phyloP scores from a whole-genome alignment of 2,888 invertebrate genomes.

The Perdita meconis region DNA sequence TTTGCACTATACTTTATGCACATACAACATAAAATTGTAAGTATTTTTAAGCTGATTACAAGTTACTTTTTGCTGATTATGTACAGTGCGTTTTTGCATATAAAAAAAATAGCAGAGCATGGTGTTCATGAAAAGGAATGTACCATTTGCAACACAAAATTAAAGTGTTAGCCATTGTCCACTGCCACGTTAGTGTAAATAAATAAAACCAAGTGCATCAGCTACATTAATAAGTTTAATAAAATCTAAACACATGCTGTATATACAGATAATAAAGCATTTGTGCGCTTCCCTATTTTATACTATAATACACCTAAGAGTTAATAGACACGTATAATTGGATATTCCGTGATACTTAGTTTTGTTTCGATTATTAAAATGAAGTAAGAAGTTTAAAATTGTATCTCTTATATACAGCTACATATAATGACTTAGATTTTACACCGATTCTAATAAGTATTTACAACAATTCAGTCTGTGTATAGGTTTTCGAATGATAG shows the following conservation, averaged over 20 bases:
- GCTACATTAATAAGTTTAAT: conserved; percentile 77
- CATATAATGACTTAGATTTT: conserved; percentile 51
- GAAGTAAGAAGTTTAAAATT: conserved; percentile 34
- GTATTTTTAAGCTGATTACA: conserved; percentile 44
- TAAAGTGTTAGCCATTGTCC: conserved; percentile 44
- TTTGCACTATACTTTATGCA: conserved; percentile 2
- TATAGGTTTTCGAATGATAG: conserved; percentile 53
- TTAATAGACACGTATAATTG: conserved; percentile 25
- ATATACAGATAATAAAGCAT: conserved; percentile 74
- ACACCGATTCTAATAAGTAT: conserved; percentile 53
- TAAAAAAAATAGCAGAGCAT: conserved; percentile 26
- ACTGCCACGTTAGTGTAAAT: conserved; percentile 73
- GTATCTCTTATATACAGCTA: conserved; percentile 57
- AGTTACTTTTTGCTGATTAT: not conserved
- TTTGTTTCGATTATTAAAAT: conserved; percentile 28
- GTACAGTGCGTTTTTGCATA: conserved; percentile 2
- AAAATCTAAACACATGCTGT: conserved; percentile 76
- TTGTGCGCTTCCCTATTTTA: conserved; percentile 59
- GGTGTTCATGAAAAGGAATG: conserved; percentile 2
- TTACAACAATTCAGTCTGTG: conserved; percentile 73
- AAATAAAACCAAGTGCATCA: conserved; percentile 77
- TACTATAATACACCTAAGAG: conserved; percentile 54
- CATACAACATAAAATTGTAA: conserved; percentile 4
- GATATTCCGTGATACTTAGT: not conserved
- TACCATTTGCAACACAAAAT: conserved; percentile 33